Base-by-base conservation (phyloP, 2,113 vertebrate genomes). In the Bolborhynchus lineola region DNA sequence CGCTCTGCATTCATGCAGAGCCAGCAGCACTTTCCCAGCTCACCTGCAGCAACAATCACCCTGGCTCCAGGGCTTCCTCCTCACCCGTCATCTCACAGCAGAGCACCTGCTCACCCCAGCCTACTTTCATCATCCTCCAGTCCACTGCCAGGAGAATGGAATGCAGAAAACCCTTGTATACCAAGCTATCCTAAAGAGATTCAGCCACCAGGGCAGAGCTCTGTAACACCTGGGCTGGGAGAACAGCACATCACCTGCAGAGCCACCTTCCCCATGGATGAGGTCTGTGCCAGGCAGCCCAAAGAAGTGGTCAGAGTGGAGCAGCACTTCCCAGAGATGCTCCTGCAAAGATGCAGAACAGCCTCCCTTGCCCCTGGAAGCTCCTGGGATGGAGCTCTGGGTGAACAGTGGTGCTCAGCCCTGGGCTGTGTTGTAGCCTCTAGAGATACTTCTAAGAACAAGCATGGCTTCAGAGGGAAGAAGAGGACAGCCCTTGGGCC, bases 1-100 rank as follows among this genome's bases (percentile, higher is more conserved):
- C 13, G 20, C 11, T 50, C 63, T 19, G 29, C 59, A 68, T 41
- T 70, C 67, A 15, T 1, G 10, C 0, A 0, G 60, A 62, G 55
- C 41, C 35, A 21, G 52, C 28, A 42, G 59, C 33, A 46, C 69
- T 31, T 46, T 76, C 39, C 39, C 13, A 1, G 47, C 31, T 49
- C 65, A 59, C 55, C 80, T 64, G 47, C 3, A 5, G 46, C 52
- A 88, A 18, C 47, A 75, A 2, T 16, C 63, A 9, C 59, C 18
- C 23, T 9, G 10, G 47, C n/a, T 72, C 41, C 80, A 57, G 72
- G 1, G 5, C 46, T 64, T 69, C 59, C 59, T 62, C 33, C 55
- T 91, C 69, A 25, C 9, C 26, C 16, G 8, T 5, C 16, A 2
- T 28, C 78, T 44, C 82, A 13, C 17, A 64, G 75, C 91, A 86